Conservation (phyloP, 2,888 invertebrate species). For the Calliphora vomitoria region DNA sequence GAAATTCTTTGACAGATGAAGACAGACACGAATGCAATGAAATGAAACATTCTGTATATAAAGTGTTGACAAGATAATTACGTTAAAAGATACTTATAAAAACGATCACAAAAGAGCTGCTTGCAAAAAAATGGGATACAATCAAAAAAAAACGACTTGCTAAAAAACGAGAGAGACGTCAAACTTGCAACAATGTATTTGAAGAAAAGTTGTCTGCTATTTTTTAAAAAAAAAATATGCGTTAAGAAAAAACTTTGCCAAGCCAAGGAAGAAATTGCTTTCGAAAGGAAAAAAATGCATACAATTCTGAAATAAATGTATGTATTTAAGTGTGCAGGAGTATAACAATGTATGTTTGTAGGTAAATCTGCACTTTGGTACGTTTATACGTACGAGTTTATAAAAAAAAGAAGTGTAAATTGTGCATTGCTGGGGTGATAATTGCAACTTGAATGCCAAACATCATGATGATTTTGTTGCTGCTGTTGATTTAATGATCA, state of each 20-base stretch:
- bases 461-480: slow-evolving; percentile 32
- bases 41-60: slow-evolving; percentile 67
- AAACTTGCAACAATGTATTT: slow-evolving; percentile 44
- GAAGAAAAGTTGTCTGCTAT: slow-evolving; percentile 18
- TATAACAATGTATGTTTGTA: background rate
- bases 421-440: slow-evolving; percentile 67
- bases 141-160: slow-evolving; percentile 21
- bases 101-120: slow-evolving; percentile 53
- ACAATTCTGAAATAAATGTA: slow-evolving; percentile 5
- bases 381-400: background rate
- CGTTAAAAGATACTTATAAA: slow-evolving; percentile 70
- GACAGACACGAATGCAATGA: slow-evolving; percentile 64
- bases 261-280: slow-evolving; percentile 1
- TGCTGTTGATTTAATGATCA: slow-evolving; percentile 52
- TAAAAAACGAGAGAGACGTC: slow-evolving; percentile 21
- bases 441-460: slow-evolving; percentile 54
- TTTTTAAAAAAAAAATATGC: background rate
- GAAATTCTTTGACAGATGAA: slow-evolving; percentile 62
- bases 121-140: slow-evolving; percentile 20
- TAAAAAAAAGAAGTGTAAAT: slow-evolving; percentile 51
- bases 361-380: background rate
- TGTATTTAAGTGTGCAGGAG: slow-evolving; percentile 29
- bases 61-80: slow-evolving; percentile 75
- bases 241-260: slow-evolving; percentile 18
- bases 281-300: slow-evolving; percentile 5